Conservation (phyloP, 2,888 invertebrate genomes). For the Calephelis perditalis region DNA sequence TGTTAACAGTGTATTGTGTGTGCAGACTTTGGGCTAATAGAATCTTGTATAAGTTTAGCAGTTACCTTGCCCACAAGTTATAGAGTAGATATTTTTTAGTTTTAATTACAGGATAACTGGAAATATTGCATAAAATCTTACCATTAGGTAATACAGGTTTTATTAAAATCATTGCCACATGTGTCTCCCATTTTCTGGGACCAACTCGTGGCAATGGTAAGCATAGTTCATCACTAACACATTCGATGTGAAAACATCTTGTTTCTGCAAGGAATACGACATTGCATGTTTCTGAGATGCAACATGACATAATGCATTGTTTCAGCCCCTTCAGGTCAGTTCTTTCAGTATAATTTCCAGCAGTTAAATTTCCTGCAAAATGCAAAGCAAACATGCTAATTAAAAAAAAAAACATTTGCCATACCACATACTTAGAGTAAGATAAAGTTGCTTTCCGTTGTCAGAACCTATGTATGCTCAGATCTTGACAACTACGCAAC, state of each 20-base stretch:
- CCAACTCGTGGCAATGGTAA: slow-evolving; percentile 78
- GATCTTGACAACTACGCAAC: no score
- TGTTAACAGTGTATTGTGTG: no score
- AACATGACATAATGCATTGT: slow-evolving; percentile 83
- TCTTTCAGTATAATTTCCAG: slow-evolving; percentile 80
- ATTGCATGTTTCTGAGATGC: slow-evolving; percentile 83
- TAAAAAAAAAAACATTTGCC: no score
- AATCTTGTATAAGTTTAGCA: no score
- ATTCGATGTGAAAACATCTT: slow-evolving; percentile 87
- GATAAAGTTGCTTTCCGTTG: no score
- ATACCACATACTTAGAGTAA: background rate
- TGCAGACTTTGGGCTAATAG: no score
- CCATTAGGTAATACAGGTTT: slow-evolving; percentile 81
- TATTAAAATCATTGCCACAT: slow-evolving; percentile 87
- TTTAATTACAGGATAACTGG: slow-evolving; percentile 5
- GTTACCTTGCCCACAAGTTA: no score
- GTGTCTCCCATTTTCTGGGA: slow-evolving; percentile 75
- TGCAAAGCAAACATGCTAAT: slow-evolving; percentile 1
- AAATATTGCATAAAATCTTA: slow-evolving; percentile 31
- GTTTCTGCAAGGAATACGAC: slow-evolving; percentile 87
- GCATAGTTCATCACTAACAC: slow-evolving; percentile 84
- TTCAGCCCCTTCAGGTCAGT: slow-evolving; percentile 71
- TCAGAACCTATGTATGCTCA: no score
- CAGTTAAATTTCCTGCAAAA: slow-evolving; percentile 68
- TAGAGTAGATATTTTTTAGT: no score